Conservation (phyloP, 2,888 invertebrate species). For the Anarsia innoxiella region DNA sequence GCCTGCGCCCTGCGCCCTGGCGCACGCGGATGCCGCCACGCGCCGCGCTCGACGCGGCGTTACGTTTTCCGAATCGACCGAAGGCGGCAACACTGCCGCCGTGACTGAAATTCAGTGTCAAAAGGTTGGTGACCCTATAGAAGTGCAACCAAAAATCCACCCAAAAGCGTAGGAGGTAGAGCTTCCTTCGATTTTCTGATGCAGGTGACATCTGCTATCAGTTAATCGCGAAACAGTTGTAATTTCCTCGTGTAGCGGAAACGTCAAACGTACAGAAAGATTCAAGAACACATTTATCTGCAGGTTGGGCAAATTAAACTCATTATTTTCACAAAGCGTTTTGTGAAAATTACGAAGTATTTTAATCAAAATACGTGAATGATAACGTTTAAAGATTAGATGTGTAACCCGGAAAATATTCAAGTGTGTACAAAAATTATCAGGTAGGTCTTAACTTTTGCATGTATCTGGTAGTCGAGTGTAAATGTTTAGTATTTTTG, state of each 20-base stretch:
- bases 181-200: conserved; percentile 28
- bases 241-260: conserved; percentile 49
- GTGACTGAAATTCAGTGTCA: conserved; percentile 70
- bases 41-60: conserved; percentile 69
- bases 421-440: too few species aligned
- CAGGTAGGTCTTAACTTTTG: too few species aligned
- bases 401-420: too few species aligned
- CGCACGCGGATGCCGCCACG: conserved; percentile 47
- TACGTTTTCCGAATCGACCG: conserved; percentile 69
- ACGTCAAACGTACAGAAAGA: conserved; percentile 47
- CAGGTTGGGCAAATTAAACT: too few species aligned
- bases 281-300: too few species aligned
- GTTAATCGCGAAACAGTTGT: conserved; percentile 25
- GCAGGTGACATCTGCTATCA: conserved; percentile 30
- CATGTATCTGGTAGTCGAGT: too few species aligned
- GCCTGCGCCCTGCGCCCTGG: conserved; percentile 54
- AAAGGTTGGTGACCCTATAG: conserved; percentile 66
- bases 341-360: too few species aligned
- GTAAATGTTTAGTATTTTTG: too few species aligned
- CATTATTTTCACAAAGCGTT: too few species aligned
- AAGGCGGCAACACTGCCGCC: conserved; percentile 55
- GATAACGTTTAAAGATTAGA: too few species aligned
- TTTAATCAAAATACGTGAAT: too few species aligned
- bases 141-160: conserved; percentile 47
- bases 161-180: conserved; percentile 31